phyloP scores from a whole-genome alignment of 1,140 invertebrate genomes.

The Melipona quadrifasciata region DNA sequence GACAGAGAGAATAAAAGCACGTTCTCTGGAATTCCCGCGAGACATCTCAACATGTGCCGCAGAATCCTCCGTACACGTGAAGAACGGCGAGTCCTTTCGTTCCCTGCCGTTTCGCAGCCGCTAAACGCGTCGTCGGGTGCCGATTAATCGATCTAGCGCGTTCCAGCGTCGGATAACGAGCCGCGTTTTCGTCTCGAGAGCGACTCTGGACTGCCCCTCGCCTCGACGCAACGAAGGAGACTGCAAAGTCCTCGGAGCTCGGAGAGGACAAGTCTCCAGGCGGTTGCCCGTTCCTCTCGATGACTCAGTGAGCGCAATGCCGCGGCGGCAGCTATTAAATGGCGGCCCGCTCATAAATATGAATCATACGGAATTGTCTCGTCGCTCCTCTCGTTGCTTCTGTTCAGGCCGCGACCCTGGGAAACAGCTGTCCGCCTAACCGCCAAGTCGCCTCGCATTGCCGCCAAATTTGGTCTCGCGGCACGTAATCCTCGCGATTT shows the following conservation, averaged over 20 bases:
- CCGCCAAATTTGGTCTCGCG: constrained; percentile 72
- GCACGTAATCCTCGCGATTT: constrained; percentile 21
- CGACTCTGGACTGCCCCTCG: no score
- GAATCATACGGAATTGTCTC: constrained; percentile 73
- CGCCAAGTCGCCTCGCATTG: constrained; percentile 46
- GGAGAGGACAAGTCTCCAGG: constrained; percentile 19
- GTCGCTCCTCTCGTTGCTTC: constrained; percentile 57
- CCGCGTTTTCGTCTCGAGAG: not conserved
- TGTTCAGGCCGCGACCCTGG: constrained; percentile 60
- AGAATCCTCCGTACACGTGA: not conserved
- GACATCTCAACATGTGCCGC: no score
- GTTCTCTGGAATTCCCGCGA: not conserved
- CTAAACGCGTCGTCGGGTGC: constrained; percentile 19
- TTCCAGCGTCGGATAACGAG: constrained; percentile 18
- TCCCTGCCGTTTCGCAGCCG: not conserved
- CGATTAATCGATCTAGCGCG: constrained; percentile 37
- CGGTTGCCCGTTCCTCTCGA: constrained; percentile 39
- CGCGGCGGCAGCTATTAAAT: constrained; percentile 62
- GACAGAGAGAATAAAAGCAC: no score
- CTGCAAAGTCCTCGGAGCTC: constrained; percentile 32
- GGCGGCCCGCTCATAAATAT: constrained; percentile 68
- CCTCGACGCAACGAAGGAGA: constrained; percentile 5
- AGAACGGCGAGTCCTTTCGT: not conserved
- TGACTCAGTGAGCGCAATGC: constrained; percentile 52
- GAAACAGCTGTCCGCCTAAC: constrained; percentile 70